Evolutionary conservation across 2,797 vertebrate genomes (phyloP), one percentile per base, ranked within the genome.

Genomic region (Oreortyx pictus): DNA sequence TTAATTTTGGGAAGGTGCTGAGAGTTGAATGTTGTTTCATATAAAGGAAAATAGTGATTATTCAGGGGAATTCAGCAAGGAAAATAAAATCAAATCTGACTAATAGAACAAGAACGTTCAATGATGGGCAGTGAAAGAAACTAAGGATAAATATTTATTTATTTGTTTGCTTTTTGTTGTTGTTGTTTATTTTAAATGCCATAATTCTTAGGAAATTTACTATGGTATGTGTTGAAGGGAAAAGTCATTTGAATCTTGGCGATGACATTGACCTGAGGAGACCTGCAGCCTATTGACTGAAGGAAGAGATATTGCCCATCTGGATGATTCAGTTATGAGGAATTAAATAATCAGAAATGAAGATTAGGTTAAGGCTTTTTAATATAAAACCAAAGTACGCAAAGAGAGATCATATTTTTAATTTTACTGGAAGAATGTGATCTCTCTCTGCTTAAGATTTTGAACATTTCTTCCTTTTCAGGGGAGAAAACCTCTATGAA

Each of bases 71-170:
- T 2, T 4, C 67, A 79, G 18, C 15, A 83, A 76, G 23, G 22
- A 72, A 78, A 37, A 37, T 37, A 37, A 79, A 90, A 76, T 84
- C 24, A 50, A 72, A 67, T 71, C 29, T 46, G 64, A 81, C 41
- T n/a, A 44, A 66, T 29, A 22, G 46, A 39, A 52, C 33, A 61
- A 49, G 22, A 7, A 74, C 1, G 0, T 73, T 62, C 66, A 54
- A 84, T 73, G 59, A 52, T 25, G 15, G 35, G 54, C 24, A 71
- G 22, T 6, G 43, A 43, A 89, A 57, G 3, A 71, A 6, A 54
- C 1, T 61, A 35, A 65, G 6, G 24, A 20, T 9, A 89, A 19
- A 70, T 6, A 9, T n/a, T n/a, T 65, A 0, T 1, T 3, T 31
- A 41, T 12, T 43, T 29, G 25, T 12, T 65, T 61, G 50, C 29